Percentiles rank a stretch among this genome's conserved stretches.
These are phyloP conservation scores for Laspeyria flexula DNA, from an alignment of 2,888 invertebrate genomes.

Conservation along the genomic window DNA sequence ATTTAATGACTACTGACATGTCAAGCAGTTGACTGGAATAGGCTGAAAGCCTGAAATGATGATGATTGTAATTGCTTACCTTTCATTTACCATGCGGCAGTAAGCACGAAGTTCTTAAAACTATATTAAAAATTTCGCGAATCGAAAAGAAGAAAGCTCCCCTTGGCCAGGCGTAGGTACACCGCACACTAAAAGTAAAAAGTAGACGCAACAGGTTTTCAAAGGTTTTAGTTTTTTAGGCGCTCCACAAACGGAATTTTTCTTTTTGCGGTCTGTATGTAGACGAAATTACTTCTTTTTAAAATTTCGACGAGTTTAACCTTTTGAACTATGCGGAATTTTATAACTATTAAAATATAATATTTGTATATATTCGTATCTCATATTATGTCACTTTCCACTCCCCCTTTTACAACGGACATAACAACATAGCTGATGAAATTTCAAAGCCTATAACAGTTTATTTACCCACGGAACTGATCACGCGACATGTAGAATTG, in stretches of 20 bases:
- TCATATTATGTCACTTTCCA: too few relatives aligned
- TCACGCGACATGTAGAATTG: conserved; percentile 17
- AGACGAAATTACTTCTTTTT: conserved; percentile 27
- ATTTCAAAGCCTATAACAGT: background rate
- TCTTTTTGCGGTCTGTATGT: conserved; percentile 33
- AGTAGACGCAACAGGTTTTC: conserved; percentile 44
- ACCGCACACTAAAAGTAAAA: conserved; percentile 38
- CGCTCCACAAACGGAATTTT: conserved; percentile 33
- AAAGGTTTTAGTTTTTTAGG: conserved; percentile 40
- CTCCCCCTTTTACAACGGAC: too few relatives aligned
- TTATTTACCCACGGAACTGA: conserved; percentile 8
- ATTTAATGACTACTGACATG: too few relatives aligned
- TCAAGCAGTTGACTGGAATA: too few relatives aligned
- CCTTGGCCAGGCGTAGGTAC: conserved; percentile 23
- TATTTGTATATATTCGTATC: too few relatives aligned
- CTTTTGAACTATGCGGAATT: conserved; percentile 15
- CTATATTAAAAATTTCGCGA: background rate
- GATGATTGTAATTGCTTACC: too few relatives aligned
- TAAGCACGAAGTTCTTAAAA: background rate
- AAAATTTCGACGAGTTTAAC: conserved; percentile 8
- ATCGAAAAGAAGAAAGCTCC: conserved; percentile 15
- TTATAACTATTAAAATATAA: background rate
- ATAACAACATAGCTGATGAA: too few relatives aligned
- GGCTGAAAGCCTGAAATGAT: too few relatives aligned
- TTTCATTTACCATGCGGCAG: too few relatives aligned